Evolutionary conservation across 2,888 invertebrate species (phyloP).

Genomic region (Eremobia ochroleuca): DNA sequence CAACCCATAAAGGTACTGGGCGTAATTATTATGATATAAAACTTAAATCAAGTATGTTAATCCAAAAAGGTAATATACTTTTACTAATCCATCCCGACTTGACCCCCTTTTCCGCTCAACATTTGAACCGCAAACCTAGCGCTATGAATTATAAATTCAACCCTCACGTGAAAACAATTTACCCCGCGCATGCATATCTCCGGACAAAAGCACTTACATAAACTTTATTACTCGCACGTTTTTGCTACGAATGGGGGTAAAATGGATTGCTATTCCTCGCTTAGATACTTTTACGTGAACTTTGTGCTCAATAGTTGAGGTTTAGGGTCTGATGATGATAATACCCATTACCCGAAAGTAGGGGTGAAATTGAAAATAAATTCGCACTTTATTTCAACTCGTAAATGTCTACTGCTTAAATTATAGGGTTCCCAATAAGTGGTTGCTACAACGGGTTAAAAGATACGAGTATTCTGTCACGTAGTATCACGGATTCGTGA

Average conservation of each 20-base stretch:
- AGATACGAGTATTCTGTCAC: no score
- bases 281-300: constrained; percentile 20
- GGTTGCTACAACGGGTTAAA: background rate
- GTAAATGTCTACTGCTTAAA: background rate
- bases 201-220: constrained; percentile 39
- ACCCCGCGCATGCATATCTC: constrained; percentile 50
- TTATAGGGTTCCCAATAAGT: background rate
- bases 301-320: constrained; percentile 18
- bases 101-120: constrained; percentile 33
- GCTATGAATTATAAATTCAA: constrained; percentile 67
- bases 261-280: constrained; percentile 10
- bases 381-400: background rate
- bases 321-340: constrained; percentile 25
- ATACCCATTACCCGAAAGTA: background rate
- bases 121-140: constrained; percentile 42
- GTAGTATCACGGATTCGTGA: background rate
- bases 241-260: constrained; percentile 27
- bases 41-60: constrained; percentile 8
- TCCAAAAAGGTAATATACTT: constrained; percentile 7
- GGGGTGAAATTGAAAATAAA: background rate
- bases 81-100: constrained; percentile 24
- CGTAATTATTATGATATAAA: background rate
- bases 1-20: background rate
- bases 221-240: constrained; percentile 54
- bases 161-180: constrained; percentile 65